Conservation (phyloP, 1,140 invertebrate genomes). For the Heliconius congener region DNA sequence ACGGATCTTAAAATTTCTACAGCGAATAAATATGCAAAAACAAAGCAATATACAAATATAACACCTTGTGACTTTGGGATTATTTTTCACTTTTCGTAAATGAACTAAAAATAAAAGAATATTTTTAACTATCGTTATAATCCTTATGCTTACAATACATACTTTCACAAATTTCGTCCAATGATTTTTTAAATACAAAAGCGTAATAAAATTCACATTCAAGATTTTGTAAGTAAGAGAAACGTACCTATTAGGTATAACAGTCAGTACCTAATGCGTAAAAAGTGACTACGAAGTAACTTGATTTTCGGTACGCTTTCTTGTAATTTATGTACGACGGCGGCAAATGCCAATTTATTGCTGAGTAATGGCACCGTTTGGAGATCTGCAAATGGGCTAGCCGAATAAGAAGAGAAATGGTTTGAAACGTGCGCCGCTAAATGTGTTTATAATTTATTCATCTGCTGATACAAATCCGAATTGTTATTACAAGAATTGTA, state of each 20-base stretch:
- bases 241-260: conserved; percentile 41
- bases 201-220: not conserved
- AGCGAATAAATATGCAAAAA: not conserved
- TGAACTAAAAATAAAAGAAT: too few species aligned
- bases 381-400: conserved; percentile 79
- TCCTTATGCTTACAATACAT: not conserved
- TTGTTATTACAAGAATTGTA: conserved; percentile 64
- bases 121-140: not conserved
- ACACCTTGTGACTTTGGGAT: not conserved
- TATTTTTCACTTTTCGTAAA: not conserved
- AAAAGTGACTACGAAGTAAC: conserved; percentile 74
- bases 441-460: conserved; percentile 80
- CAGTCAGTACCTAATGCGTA: conserved; percentile 46
- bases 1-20: not conserved
- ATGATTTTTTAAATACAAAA: not conserved
- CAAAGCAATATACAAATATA: not conserved
- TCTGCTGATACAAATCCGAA: conserved; percentile 70
- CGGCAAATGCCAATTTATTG: conserved; percentile 81
- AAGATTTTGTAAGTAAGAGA: not conserved
- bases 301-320: conserved; percentile 72
- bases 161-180: not conserved
- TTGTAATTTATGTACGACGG: conserved; percentile 80
- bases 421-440: conserved; percentile 69
- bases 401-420: conserved; percentile 78
- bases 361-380: conserved; percentile 80